Evolutionary conservation across 2,797 vertebrate genomes (phyloP).

Genomic region (Antennarius maculatus): DNA sequence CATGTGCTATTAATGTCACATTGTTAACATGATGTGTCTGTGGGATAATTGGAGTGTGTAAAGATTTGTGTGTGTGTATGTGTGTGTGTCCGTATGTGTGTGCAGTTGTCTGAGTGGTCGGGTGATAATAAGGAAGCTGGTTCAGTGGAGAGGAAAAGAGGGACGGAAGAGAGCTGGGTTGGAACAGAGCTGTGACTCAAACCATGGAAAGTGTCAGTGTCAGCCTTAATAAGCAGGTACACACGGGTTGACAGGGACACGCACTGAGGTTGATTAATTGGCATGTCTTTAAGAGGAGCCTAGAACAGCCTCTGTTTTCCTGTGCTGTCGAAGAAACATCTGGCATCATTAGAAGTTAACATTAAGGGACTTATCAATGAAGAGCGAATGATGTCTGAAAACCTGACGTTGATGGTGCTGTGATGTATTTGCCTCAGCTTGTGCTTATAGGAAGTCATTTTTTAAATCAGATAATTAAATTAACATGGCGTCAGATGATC

Average conservation of each 20-base stretch:
- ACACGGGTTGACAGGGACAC: slow-evolving; percentile 6
- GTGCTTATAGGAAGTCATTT: slow-evolving; percentile 11
- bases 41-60: slow-evolving; percentile 51
- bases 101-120: slow-evolving; percentile 33
- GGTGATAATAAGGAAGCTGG: slow-evolving; percentile 56
- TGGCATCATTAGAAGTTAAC: slow-evolving; percentile 54
- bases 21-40: slow-evolving; percentile 59
- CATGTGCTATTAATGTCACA: slow-evolving; percentile 51
- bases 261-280: slow-evolving; percentile 46
- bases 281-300: slow-evolving; percentile 28
- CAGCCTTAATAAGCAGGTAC: slow-evolving; percentile 34
- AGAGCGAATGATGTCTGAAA: slow-evolving; percentile 36
- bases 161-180: slow-evolving; percentile 40
- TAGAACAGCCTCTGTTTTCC: slow-evolving; percentile 28
- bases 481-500: background rate
- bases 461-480: slow-evolving; percentile 23
- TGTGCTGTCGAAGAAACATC: slow-evolving; percentile 48
- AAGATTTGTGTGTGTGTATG: slow-evolving; percentile 8
- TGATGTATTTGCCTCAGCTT: slow-evolving; percentile 23
- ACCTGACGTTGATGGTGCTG: slow-evolving; percentile 22
- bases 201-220: slow-evolving; percentile 36
- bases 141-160: slow-evolving; percentile 52
- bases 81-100: slow-evolving; percentile 1
- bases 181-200: slow-evolving; percentile 42
- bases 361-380: slow-evolving; percentile 38